Evolutionary conservation across 1,140 invertebrate species (phyloP).

Genomic region (Latrodectus geometricus): DNA sequence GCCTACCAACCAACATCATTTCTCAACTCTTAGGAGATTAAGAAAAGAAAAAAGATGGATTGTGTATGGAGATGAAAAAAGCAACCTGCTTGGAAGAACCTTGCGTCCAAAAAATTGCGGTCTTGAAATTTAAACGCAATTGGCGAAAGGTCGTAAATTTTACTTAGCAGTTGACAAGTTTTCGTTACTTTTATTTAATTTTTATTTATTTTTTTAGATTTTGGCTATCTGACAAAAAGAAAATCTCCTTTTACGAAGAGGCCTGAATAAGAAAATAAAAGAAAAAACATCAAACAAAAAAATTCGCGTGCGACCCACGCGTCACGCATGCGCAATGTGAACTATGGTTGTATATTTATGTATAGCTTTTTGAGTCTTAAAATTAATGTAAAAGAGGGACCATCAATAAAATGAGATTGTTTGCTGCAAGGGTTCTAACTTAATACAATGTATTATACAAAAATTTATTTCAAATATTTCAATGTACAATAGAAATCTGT

Average conservation of each 20-base stretch:
- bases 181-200: not conserved
- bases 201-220: not conserved
- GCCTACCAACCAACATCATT: constrained; percentile 25
- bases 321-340: constrained; percentile 43
- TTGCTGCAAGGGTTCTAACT: not conserved
- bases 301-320: constrained; percentile 55
- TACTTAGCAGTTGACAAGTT: constrained; percentile 57
- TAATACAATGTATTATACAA: no score
- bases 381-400: not conserved
- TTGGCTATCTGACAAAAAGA: constrained; percentile 20
- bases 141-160: constrained; percentile 59
- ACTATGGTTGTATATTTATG: constrained; percentile 12
- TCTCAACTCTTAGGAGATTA: not conserved
- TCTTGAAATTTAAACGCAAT: constrained; percentile 42
- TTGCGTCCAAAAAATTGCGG: constrained; percentile 25
- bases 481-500: no score
- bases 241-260: constrained; percentile 25
- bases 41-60: not conserved
- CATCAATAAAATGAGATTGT: not conserved
- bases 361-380: not conserved
- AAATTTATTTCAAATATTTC: no score
- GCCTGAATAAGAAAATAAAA: constrained; percentile 21
- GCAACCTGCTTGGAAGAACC: constrained; percentile 9
- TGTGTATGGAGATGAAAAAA: constrained; percentile 4
- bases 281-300: constrained; percentile 15